These are phyloP conservation scores for Dexiosoma caninum DNA, from an alignment of 2,888 invertebrate genomes.

Conservation along the genomic window DNA sequence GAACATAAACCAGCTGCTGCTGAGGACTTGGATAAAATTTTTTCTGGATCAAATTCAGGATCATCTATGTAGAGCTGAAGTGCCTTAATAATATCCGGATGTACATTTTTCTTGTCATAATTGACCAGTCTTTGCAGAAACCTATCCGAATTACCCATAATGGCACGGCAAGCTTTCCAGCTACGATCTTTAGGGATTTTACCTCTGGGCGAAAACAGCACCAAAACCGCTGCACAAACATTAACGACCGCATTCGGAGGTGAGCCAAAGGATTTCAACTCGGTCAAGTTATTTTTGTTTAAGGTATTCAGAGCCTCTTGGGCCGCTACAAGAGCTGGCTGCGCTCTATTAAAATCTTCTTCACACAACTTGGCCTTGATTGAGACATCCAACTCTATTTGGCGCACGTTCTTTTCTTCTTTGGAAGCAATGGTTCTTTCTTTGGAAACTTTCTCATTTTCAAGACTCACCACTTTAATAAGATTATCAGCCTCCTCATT, in stretches of 20 bases:
- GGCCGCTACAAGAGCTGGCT: conserved; percentile 93
- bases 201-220: conserved; percentile 87
- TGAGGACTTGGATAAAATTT: conserved; percentile 89
- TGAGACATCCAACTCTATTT: conserved; percentile 92
- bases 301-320: conserved; percentile 94
- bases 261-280: conserved; percentile 94
- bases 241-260: conserved; percentile 93
- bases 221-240: conserved; percentile 91
- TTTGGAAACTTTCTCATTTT: conserved; percentile 93
- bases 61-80: conserved; percentile 80
- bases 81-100: conserved; percentile 91
- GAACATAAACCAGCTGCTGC: conserved; percentile 96
- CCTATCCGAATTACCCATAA: conserved; percentile 94
- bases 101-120: conserved; percentile 96
- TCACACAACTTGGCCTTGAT: conserved; percentile 91
- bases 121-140: conserved; percentile 89
- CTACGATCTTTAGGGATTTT: conserved; percentile 94
- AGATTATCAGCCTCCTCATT: conserved; percentile 93
- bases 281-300: conserved; percentile 95
- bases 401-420: conserved; percentile 93
- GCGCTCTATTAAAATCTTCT: conserved; percentile 92
- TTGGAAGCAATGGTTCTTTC: conserved; percentile 90
- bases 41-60: conserved; percentile 90
- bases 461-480: conserved; percentile 90
- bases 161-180: conserved; percentile 93